A percentile compares a stretch with the other conserved stretches of the same genome.
phyloP scores from a whole-genome alignment of 2,888 invertebrate species.

The Pseudolycoriella hygida region DNA sequence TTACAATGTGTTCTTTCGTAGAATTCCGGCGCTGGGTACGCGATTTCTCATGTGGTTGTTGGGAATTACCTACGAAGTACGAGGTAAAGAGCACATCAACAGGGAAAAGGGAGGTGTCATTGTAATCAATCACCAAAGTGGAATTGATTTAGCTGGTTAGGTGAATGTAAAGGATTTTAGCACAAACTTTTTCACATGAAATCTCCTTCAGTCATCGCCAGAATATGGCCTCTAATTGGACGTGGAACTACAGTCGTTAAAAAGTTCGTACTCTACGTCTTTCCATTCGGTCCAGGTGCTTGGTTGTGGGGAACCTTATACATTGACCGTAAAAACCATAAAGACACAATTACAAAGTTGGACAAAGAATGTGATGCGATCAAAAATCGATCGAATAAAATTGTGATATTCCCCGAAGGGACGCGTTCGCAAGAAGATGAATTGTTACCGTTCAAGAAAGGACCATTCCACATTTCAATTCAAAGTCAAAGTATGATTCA shows the following conservation, averaged over 20 bases:
- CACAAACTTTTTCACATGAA: too few relatives aligned
- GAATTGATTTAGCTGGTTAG: constrained; percentile 67
- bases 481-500: constrained; percentile 69
- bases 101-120: constrained; percentile 60
- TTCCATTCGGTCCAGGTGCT: constrained; percentile 68
- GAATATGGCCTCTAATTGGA: constrained; percentile 66
- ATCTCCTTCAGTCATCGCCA: constrained; percentile 45
- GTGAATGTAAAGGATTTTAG: constrained; percentile 28
- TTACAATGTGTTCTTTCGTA: too few relatives aligned
- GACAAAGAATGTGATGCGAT: constrained; percentile 53
- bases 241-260: constrained; percentile 71
- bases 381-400: constrained; percentile 45
- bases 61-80: constrained; percentile 53
- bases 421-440: constrained; percentile 62
- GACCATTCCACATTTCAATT: constrained; percentile 86
- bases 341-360: constrained; percentile 52
- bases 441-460: constrained; percentile 84
- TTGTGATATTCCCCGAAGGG: constrained; percentile 86
- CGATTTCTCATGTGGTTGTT: constrained; percentile 32
- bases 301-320: constrained; percentile 84
- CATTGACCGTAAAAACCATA: constrained; percentile 58
- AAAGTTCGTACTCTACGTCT: constrained; percentile 61
- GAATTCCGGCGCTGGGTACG: constrained; percentile 50
- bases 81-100: constrained; percentile 58
- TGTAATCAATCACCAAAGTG: constrained; percentile 78